Base-by-base conservation (phyloP, 2,113 vertebrate genomes). In the Panthera tigris region DNA sequence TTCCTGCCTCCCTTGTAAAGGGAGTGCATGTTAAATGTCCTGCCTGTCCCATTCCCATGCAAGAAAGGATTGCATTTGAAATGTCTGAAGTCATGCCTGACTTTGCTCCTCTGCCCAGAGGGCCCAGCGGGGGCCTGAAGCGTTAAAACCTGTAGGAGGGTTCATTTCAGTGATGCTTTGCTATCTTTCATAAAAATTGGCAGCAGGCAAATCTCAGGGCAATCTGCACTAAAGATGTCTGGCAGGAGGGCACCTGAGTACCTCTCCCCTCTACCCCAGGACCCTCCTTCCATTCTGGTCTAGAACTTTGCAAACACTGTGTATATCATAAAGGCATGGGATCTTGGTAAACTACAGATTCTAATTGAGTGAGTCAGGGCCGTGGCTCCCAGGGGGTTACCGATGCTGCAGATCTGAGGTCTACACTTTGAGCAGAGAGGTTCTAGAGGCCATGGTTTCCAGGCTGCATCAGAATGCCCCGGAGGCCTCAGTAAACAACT, bases 1-100 rank as follows among this genome's bases (percentile, higher is more conserved):
- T 10, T 7, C 6, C 0, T 0, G 0, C 41, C 29, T 45, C 66
- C 55, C 36, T 55, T 23, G 41, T 16, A 45, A 29, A 2, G 39
- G 29, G 36, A 78, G 23, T 12, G 18, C 36, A 16, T 16, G 14
- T n/a, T 23, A 16, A 48, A 36, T 25, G 86, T 27, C 36, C 14
- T 13, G 4, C n/a, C 23, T 12, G 82, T 7, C 33, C 7, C 73
- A 31, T 68, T 80, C 27, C 39, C n/a, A 7, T 39, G 33, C 7
- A 33, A 31, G 92, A 39, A 81, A 5, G 25, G 33, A 41, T 41
- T 36, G 5, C 31, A 10, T 88, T 84, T 63, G 79, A 45, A 78
- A 18, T 84, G 33, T 55, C 55, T 71, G 73, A 79, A 63, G 5
- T 94, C 18, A 33, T 16, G 31, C n/a, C 63, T 52, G 39, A 36